These are phyloP conservation scores for Potamarius usumacintae DNA, from an alignment of 2,113 vertebrate species.

Conservation along the genomic window DNA sequence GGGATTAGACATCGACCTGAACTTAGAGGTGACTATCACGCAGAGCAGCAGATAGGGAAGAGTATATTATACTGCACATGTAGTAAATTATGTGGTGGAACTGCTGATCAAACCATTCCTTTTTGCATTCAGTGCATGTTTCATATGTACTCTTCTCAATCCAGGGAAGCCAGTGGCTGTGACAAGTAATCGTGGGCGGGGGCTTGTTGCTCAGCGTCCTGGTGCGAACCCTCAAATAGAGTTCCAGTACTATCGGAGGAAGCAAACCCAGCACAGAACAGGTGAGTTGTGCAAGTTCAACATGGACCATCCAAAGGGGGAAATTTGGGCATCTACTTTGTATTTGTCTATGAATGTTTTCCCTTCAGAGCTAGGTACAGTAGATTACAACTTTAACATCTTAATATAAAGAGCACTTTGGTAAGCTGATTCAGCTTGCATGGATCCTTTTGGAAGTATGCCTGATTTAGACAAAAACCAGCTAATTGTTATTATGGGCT, in stretches of 20 bases:
- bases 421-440: neutral
- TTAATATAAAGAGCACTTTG: neutral
- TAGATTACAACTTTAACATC: neutral
- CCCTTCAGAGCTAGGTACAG: neutral
- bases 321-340: neutral
- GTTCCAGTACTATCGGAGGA: slow-evolving; percentile 89
- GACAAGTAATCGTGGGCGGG: slow-evolving; percentile 91
- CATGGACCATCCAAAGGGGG: neutral
- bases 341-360: neutral
- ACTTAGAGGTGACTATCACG: slow-evolving; percentile 81
- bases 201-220: slow-evolving; percentile 76
- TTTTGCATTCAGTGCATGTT: neutral
- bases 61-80: neutral
- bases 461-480: neutral
- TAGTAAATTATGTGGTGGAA: neutral
- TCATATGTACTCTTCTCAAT: slow-evolving; percentile 19
- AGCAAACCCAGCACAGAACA: slow-evolving; percentile 74
- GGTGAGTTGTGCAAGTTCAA: slow-evolving; percentile 68
- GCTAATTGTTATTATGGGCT: neutral
- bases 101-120: neutral
- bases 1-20: slow-evolving; percentile 91
- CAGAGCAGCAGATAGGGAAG: neutral
- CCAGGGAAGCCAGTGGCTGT: slow-evolving; percentile 94
- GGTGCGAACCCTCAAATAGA: slow-evolving; percentile 87
- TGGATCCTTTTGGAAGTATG: neutral